These are phyloP conservation scores for Argentina silus DNA, from an alignment of 2,797 vertebrate genomes.

Conservation along the genomic window DNA sequence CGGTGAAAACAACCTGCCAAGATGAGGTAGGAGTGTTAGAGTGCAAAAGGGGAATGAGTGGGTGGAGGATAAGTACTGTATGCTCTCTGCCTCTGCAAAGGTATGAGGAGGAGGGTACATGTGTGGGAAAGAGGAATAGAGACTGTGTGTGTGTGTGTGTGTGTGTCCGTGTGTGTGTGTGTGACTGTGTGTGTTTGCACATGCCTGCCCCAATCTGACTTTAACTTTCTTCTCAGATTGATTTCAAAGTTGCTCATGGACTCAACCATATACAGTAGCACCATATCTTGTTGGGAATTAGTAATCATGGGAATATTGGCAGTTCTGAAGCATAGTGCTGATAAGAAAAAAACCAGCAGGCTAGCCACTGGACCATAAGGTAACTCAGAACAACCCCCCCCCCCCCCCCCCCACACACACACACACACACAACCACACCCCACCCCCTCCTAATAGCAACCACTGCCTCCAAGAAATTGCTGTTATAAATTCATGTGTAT, in stretches of 20 bases:
- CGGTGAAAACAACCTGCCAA: not conserved
- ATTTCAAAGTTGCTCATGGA: conserved; percentile 31
- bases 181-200: conserved; percentile 9
- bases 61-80: not conserved
- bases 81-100: not conserved
- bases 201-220: not conserved
- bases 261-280: conserved; percentile 24
- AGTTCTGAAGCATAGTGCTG: not conserved
- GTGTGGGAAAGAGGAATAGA: not conserved
- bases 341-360: not conserved
- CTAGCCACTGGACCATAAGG: not conserved
- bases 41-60: not conserved
- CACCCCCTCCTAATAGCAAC: not conserved
- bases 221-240: conserved; percentile 35
- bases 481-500: conserved; percentile 48
- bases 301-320: conserved; percentile 10
- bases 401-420: too few species aligned
- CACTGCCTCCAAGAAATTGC: conserved; percentile 18
- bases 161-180: conserved; percentile 20
- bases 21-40: not conserved
- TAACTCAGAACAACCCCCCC: conserved; percentile 26
- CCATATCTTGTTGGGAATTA: not conserved
- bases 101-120: not conserved
- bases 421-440: too few species aligned
- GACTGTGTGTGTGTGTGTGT: conserved; percentile 1